phyloP scores from a whole-genome alignment of 1,140 invertebrate species.

The Bombus polaris region DNA sequence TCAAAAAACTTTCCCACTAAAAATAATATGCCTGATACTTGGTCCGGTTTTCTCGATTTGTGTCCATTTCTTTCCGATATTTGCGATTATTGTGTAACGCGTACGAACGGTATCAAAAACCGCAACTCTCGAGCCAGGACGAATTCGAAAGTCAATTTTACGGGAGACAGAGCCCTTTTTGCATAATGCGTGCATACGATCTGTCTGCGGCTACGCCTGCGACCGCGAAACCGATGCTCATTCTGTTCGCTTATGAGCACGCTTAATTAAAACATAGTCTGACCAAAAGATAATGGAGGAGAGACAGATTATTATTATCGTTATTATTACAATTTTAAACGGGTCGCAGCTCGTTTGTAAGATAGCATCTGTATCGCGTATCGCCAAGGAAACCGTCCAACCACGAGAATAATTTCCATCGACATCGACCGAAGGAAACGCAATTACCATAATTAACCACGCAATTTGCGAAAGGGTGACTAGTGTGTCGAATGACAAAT shows the following conservation, averaged over 20 bases:
- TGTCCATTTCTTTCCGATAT: not conserved
- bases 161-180: not conserved
- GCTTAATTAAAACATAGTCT: not conserved
- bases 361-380: not conserved
- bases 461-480: not conserved
- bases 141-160: constrained; percentile 24
- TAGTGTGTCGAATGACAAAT: not conserved
- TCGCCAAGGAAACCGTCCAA: too few relatives aligned
- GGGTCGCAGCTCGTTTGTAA: not conserved
- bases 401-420: not conserved
- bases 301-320: constrained; percentile 3
- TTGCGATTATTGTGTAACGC: not conserved
- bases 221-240: not conserved
- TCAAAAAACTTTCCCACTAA: not conserved
- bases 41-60: not conserved
- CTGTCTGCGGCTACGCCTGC: not conserved
- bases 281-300: not conserved
- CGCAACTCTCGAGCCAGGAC: not conserved
- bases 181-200: not conserved
- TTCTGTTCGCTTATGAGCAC: not conserved
- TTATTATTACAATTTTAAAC: constrained; percentile 5
- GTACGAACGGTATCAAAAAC: not conserved
- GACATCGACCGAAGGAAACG: not conserved
- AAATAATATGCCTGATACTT: not conserved
- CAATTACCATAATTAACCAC: constrained; percentile 4